phyloP scores from a whole-genome alignment of 2,888 invertebrate genomes.

The Pollenia amentaria region DNA sequence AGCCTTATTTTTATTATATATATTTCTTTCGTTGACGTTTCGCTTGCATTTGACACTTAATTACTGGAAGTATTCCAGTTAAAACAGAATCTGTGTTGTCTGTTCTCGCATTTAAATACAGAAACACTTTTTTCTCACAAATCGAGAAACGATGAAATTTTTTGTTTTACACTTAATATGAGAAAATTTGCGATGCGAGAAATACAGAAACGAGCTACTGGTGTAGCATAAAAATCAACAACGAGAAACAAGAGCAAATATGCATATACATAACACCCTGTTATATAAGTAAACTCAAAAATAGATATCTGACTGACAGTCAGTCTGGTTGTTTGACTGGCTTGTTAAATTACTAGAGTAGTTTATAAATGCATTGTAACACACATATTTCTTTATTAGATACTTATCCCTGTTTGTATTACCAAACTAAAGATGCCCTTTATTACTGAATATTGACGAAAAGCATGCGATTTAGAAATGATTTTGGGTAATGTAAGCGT shows the following conservation, averaged over 20 bases:
- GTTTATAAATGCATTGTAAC: constrained; percentile 31
- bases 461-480: constrained; percentile 12
- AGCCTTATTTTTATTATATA: no score
- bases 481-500: neutral
- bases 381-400: constrained; percentile 32
- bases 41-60: no score
- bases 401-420: neutral
- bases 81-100: no score
- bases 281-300: neutral
- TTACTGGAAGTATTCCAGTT: no score
- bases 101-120: no score
- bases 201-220: no score
- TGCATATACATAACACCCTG: constrained; percentile 55
- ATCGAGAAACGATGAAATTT: no score
- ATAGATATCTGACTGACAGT: neutral
- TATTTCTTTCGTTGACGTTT: no score
- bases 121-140: no score
- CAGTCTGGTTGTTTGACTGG: neutral
- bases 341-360: constrained; percentile 57
- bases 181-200: no score
- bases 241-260: constrained; percentile 69
- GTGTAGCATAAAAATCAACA: constrained; percentile 55
- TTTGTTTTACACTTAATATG: no score
- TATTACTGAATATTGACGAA: constrained; percentile 13
- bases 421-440: neutral